Evolutionary conservation across 2,113 vertebrate genomes (phyloP), one percentile per base, ranked within the genome.

Genomic region (Rostratula benghalensis): DNA sequence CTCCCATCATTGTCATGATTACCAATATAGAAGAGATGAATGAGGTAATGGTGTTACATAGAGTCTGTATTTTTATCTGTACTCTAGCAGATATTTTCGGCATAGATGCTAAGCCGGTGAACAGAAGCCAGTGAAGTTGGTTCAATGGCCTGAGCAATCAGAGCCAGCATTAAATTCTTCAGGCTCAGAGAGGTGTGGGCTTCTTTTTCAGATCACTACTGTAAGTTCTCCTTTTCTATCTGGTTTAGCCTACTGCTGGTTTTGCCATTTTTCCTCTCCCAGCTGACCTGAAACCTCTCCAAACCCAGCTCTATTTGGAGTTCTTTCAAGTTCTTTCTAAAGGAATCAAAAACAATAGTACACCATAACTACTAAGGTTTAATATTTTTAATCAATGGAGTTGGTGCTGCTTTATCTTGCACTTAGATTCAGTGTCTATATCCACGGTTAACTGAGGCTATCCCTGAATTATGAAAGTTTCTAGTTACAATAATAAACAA

Each of bases 21-120:
- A 99, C 99, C 95, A 99, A 99, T 96, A 99, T 99, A 88, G 99
- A 99, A 96, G 99, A 99, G 97, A 99, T 99, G 97, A 99, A 99
- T 9, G 99, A 99, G 99, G 99, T 99, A 97, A 96, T 94, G 61
- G 83, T 94, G 27, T 87, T 92, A 85, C 24, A 33, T 93, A 19
- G 46, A 78, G 68, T 69, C 67, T 85, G 6, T 83, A 57, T 71
- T 92, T 91, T 69, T 79, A 43, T 78, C 33, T 87, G 11, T 93
- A 22, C 14, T 76, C 15, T 39, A 86, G 54, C 54, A 80, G 39
- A 6, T 85, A 37, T 83, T 93, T 85, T 80, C 1, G 0, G 39
- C 30, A 65, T 22, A 56, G 78, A 51, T 76, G 50, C 57, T 71
- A 90, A 74, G 23, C 27, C 46, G 93, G 51, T 1, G 1, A 86